Percentiles rank a stretch among this genome's conserved stretches.
These are phyloP conservation scores for Limnephilus auricula DNA, from an alignment of 2,888 invertebrate species.

Conservation along the genomic window DNA sequence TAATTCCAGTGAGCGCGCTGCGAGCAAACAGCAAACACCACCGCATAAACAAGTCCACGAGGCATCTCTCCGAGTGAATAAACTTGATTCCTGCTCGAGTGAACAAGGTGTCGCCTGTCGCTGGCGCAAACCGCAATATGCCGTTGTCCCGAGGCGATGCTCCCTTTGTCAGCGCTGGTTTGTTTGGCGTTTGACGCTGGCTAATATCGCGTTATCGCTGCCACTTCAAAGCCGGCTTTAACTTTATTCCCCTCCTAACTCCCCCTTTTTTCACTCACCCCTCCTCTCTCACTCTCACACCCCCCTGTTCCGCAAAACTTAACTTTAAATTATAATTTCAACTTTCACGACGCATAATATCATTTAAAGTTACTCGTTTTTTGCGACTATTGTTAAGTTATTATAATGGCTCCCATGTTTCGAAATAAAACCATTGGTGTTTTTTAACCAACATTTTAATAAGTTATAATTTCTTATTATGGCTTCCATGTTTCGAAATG, in stretches of 20 bases:
- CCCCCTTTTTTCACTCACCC: neutral
- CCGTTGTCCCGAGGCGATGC: constrained; percentile 41
- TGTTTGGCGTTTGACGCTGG: constrained; percentile 59
- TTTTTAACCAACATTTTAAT: too few relatives aligned
- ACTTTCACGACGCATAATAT: neutral
- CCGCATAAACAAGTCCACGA: constrained; percentile 34
- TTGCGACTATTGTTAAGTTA: neutral
- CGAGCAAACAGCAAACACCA: neutral
- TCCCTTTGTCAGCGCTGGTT: constrained; percentile 51
- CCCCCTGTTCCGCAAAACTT: neutral
- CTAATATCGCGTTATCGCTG: constrained; percentile 66
- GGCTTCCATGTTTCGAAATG: neutral
- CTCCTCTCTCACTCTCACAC: neutral
- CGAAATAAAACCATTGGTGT: neutral
- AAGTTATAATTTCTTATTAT: neutral
- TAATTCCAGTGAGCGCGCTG: neutral
- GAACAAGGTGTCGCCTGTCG: constrained; percentile 52
- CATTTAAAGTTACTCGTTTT: neutral
- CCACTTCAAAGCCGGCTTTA: constrained; percentile 66
- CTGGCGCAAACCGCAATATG: constrained; percentile 47
- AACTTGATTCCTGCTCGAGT: constrained; percentile 46
- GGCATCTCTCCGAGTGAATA: constrained; percentile 46
- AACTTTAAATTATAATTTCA: neutral
- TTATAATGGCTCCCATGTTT: neutral
- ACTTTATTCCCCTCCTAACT: constrained; percentile 13